Evolutionary conservation across 2,888 invertebrate species (phyloP).

Genomic region (Spodoptera exigua): DNA sequence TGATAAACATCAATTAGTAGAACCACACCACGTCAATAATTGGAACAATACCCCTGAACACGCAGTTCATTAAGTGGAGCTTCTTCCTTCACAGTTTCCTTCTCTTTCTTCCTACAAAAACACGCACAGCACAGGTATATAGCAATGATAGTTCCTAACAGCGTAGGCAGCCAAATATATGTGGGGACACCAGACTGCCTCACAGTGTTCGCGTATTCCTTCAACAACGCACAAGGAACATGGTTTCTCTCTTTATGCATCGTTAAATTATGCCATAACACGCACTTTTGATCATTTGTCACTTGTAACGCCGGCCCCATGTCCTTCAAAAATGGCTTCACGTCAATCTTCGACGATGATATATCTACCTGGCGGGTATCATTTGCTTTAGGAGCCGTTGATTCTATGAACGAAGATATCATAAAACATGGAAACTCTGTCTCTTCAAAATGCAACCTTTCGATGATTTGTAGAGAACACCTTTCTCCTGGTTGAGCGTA

Average conservation of each 20-base stretch:
- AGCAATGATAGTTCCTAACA: conserved; percentile 69
- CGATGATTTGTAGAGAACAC: conserved; percentile 80
- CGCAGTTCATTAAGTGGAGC: conserved; percentile 70
- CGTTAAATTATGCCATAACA: conserved; percentile 81
- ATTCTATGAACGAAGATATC: conserved; percentile 80
- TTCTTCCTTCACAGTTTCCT: conserved; percentile 64
- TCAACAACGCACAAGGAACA: conserved; percentile 78
- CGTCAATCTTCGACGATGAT: conserved; percentile 72
- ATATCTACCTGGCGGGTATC: conserved; percentile 72
- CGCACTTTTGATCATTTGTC: conserved; percentile 75
- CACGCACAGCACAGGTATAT: conserved; percentile 74
- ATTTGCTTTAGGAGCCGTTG: conserved; percentile 55
- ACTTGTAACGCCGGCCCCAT: conserved; percentile 70
- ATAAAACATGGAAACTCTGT: conserved; percentile 79
- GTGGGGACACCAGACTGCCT: conserved; percentile 76
- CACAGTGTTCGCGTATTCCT: conserved; percentile 80
- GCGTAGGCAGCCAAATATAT: conserved; percentile 80
- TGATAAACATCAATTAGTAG: background rate
- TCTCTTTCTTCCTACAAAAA: conserved; percentile 70
- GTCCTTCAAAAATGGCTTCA: conserved; percentile 68
- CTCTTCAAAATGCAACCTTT: conserved; percentile 75
- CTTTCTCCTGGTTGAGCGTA: conserved; percentile 69
- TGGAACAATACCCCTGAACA: conserved; percentile 71
- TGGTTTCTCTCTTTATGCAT: conserved; percentile 67
- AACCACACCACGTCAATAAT: conserved; percentile 38